Evolutionary conservation across 2,797 vertebrate genomes (phyloP).

Genomic region (Ispidina picta): DNA sequence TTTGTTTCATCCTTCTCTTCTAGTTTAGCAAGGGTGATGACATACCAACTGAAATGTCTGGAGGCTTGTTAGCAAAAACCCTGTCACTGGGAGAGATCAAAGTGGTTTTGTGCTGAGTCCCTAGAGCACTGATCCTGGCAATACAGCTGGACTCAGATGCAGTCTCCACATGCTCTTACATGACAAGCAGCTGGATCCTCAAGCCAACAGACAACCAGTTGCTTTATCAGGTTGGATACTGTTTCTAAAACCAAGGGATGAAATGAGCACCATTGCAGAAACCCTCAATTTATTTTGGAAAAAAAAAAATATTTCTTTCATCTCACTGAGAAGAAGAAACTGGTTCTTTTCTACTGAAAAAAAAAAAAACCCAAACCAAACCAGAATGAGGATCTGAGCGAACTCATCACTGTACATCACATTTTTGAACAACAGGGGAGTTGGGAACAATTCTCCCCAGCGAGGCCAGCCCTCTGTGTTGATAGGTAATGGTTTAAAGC

Average conservation of each 20-base stretch:
- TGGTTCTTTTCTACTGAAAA: not conserved
- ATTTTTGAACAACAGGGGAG: not conserved
- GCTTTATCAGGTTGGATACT: conserved; percentile 51
- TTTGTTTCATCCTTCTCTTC: conserved; percentile 74
- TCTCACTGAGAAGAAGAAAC: not conserved
- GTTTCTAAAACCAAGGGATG: conserved; percentile 41
- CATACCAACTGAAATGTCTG: conserved; percentile 77
- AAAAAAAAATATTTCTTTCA: not conserved
- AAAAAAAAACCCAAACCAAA: too few species aligned
- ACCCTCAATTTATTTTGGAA: not conserved
- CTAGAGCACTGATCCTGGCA: conserved; percentile 71
- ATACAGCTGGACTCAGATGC: conserved; percentile 71
- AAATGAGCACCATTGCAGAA: not conserved
- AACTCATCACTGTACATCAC: not conserved
- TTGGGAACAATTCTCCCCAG: not conserved
- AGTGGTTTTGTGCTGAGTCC: conserved; percentile 71
- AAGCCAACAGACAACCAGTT: conserved; percentile 47
- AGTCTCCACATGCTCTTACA: conserved; percentile 64
- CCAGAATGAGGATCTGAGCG: not conserved
- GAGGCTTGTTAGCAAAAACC: conserved; percentile 81
- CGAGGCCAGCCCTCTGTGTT: not conserved
- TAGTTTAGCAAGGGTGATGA: conserved; percentile 74
- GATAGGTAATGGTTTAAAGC: not conserved
- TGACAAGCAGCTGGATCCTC: conserved; percentile 75
- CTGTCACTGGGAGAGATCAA: conserved; percentile 76